Base-by-base conservation (phyloP, 2,113 vertebrate genomes). In the Platysternon megacephalum region DNA sequence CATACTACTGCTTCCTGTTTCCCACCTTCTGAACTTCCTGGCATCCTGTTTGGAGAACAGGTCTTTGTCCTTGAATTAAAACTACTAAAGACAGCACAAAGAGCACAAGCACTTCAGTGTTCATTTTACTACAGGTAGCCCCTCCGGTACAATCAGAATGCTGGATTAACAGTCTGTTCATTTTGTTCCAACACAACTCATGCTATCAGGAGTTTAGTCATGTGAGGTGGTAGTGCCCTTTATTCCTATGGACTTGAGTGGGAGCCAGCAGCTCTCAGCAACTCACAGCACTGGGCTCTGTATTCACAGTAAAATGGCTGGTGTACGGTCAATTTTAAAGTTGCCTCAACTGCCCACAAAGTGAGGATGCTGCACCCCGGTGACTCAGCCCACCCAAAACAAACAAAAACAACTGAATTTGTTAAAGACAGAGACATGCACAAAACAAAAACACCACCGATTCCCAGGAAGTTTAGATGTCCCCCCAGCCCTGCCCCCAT, bases 21-120 rank as follows among this genome's bases (percentile, higher is more conserved):
- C 48, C 51, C 78, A 93, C 88, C 89, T 90, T 61, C n/a, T 76
- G 80, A 90, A 81, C 90, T 85, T 95, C 95, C 94, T 72, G 58
- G 51, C 89, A 80, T 42, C 94, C 90, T 48, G n/a, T 11, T 55
- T 49, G 29, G 91, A 89, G 89, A 93, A 86, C 1, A 2, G 0
- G 6, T 26, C 83, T 89, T 72, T 68, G 84, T 82, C 39, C 93
- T 72, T 19, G 56, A 44, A 0, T 21, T 2, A 0, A 2, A 44
- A 79, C 56, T 61, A 39, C 44, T 44, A 42, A 76, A 56, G 56
- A 17, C 42, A 56, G 14, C 74, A 78, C 58, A 85, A 46, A 32
- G 24, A 10, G 1, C 83, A 29, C 87, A 55, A 21, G 3, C 22
- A 28, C 0, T 1, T 0, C 2, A 85, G 68, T 53, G 21, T 42